Evolutionary conservation across 2,888 invertebrate species (phyloP).

Genomic region (Netelia melanura): DNA sequence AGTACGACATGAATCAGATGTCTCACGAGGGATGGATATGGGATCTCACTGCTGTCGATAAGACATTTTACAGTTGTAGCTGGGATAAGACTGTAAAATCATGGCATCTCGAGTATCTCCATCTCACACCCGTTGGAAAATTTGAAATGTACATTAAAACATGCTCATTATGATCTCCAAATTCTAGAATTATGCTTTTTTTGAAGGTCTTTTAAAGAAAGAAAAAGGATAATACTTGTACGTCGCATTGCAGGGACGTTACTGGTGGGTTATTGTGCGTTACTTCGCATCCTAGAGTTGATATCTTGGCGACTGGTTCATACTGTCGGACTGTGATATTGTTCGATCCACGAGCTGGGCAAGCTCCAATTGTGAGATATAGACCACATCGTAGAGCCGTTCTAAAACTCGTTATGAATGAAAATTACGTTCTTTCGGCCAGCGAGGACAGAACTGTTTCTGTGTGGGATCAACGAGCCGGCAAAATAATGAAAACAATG

Average conservation of each 20-base stretch:
- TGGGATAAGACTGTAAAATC: slow-evolving; percentile 88
- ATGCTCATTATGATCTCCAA: slow-evolving; percentile 60
- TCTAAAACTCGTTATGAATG: slow-evolving; percentile 82
- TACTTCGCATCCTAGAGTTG: slow-evolving; percentile 83
- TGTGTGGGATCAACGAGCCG: slow-evolving; percentile 86
- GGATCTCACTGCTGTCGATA: slow-evolving; percentile 86
- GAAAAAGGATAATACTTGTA: not conserved
- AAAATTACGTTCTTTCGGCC: slow-evolving; percentile 86
- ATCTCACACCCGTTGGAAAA: slow-evolving; percentile 85
- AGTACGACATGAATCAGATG: slow-evolving; percentile 33
- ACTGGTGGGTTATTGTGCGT: slow-evolving; percentile 87
- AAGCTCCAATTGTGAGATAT: slow-evolving; percentile 84
- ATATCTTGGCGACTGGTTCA: slow-evolving; percentile 86
- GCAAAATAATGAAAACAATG: slow-evolving; percentile 83
- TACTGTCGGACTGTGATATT: slow-evolving; percentile 86
- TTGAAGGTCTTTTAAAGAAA: slow-evolving; percentile 23
- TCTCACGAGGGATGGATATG: slow-evolving; percentile 89
- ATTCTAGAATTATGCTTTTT: slow-evolving; percentile 42
- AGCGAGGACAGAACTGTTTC: slow-evolving; percentile 87
- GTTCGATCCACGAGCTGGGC: slow-evolving; percentile 86
- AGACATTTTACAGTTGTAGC: slow-evolving; percentile 87
- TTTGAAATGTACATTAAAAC: slow-evolving; percentile 82
- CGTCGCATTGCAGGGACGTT: slow-evolving; percentile 82
- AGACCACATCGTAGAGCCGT: slow-evolving; percentile 86
- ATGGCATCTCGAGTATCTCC: slow-evolving; percentile 85